A percentile compares a stretch with the other conserved stretches of the same genome.
Evolutionary conservation across 1,140 invertebrate genomes (phyloP).

Genomic region (Aphelinus certus): DNA sequence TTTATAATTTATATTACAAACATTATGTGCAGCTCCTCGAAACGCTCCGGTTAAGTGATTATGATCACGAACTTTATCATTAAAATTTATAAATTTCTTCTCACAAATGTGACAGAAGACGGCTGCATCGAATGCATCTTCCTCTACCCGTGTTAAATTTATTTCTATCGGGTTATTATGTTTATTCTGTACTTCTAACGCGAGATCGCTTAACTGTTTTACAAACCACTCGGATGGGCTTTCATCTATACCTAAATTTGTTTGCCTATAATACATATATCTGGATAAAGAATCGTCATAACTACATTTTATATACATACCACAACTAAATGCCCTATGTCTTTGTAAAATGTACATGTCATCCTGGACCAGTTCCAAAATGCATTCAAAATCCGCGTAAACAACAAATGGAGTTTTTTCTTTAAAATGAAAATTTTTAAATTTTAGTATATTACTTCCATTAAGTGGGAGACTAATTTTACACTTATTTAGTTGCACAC

Average conservation of each 20-base stretch:
- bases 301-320: constrained; percentile 28
- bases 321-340: constrained; percentile 18
- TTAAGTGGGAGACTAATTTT: too few relatives aligned
- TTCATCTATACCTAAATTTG: background rate
- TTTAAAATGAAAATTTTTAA: too few relatives aligned
- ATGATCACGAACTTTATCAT: background rate
- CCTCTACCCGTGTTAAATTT: too few relatives aligned
- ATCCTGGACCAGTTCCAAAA: constrained; percentile 7
- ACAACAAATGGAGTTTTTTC: constrained; percentile 7
- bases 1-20: constrained; percentile 32
- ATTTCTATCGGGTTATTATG: background rate
- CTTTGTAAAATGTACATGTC: background rate
- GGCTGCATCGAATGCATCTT: too few relatives aligned
- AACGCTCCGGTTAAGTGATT: constrained; percentile 36
- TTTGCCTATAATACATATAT: too few relatives aligned
- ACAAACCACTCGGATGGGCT: background rate
- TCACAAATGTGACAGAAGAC: background rate
- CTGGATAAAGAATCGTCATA: background rate
- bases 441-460: too few relatives aligned
- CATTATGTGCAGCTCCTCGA: constrained; percentile 25
- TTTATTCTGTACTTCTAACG: background rate
- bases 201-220: background rate
- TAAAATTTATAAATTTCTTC: background rate
- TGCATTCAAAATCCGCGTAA: constrained; percentile 33
- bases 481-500: too few relatives aligned